Evolutionary conservation across 1,140 invertebrate species (phyloP), one percentile per base, ranked within the genome.

Genomic region (Drosophila setifemur): DNA sequence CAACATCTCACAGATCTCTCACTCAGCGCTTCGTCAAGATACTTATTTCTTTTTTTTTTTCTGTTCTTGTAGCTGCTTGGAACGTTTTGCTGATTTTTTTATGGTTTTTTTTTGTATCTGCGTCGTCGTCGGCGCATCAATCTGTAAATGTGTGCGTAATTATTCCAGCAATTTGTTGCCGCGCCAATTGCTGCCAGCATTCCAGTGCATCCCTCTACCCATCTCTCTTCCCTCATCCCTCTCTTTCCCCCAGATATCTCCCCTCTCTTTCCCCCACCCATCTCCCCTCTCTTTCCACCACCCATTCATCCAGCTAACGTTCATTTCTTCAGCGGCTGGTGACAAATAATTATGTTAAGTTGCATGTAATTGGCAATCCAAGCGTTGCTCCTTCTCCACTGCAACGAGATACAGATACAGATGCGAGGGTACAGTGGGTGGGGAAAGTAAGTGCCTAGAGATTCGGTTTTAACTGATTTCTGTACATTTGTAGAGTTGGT

Each of bases 111-210:
- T 33, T 37, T 37, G 33, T 37, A 37, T 18, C 33, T 37, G 39
- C 29, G 21, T 19, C 42, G 35, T 43, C 74, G 26, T 33, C 71
- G 52, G 79, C 75, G 64, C 68, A 73, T 60, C 77, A 89, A 89
- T 89, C 83, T 81, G 87, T 77, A 77, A 87, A 73, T 83, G 78
- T 79, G 64, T 77, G 74, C 78, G 78, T 89, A 89, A 89, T 89
- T 89, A 89, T 89, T 89, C 73, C 77, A 89, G 76, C 82, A 89
- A 89, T 89, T 89, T 89, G 87, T 89, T 79, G 86, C 66, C 68
- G 67, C 49, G 87, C 86, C 86, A 89, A 89, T 89, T 87, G 87
- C 78, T 54, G 69, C 45, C 63, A 63, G 82, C 74, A 89, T 89
- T 89, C 81, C 75, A 50, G 23, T 26, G 37, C 40, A 12, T 25